phyloP scores from a whole-genome alignment of 2,797 vertebrate genomes.

The Melopsittacus undulatus region DNA sequence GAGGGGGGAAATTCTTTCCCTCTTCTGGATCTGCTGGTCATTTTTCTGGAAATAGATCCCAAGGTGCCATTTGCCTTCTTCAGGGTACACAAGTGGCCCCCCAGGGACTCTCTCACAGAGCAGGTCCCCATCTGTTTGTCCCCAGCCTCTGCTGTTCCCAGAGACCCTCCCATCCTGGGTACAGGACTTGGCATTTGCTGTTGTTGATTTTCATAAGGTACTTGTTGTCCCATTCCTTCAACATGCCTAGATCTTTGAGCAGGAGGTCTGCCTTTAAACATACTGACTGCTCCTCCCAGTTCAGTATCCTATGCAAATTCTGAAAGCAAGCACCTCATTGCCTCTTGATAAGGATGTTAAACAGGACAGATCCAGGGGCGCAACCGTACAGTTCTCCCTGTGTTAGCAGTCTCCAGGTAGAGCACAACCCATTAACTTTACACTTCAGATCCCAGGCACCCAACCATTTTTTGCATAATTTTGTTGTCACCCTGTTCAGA shows the following conservation, averaged over 20 bases:
- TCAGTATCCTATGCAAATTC: background rate
- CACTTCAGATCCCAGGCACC: background rate
- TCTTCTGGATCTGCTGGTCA: background rate
- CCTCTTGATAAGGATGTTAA: background rate
- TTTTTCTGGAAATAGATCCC: background rate
- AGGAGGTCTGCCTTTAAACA: background rate
- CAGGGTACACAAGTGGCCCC: background rate
- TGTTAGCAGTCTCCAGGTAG: background rate
- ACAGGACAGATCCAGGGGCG: background rate
- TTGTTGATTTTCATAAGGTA: background rate
- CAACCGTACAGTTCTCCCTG: background rate
- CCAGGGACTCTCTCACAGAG: background rate
- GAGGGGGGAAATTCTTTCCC: background rate
- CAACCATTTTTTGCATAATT: background rate
- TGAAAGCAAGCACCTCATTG: background rate
- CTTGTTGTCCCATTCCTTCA: background rate
- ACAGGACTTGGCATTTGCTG: background rate
- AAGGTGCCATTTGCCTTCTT: background rate
- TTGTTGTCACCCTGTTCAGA: background rate
- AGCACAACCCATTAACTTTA: background rate
- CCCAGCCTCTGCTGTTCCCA: background rate
- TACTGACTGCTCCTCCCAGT: background rate
- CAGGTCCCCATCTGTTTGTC: background rate
- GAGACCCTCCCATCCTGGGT: background rate
- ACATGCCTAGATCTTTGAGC: background rate